These are phyloP conservation scores for Artibeus lituratus DNA, from an alignment of 2,797 vertebrate genomes.

Conservation along the genomic window DNA sequence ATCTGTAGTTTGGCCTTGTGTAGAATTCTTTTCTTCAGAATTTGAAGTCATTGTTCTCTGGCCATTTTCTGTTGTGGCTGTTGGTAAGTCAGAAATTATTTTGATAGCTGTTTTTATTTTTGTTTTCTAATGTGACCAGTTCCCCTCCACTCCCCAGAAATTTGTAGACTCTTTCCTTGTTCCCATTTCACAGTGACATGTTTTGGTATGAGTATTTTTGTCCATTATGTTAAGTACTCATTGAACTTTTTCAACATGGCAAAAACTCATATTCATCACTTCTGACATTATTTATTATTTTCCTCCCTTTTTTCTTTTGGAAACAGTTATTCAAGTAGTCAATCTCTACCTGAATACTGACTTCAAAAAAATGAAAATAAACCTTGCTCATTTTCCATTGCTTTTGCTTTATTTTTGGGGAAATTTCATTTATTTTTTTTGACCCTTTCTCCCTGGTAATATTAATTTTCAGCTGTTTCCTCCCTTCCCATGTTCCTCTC, in stretches of 20 bases:
- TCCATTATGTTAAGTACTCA: background rate
- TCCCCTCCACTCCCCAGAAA: background rate
- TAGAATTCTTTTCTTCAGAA: constrained; percentile 20
- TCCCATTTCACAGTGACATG: background rate
- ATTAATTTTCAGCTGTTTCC: background rate
- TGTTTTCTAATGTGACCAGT: background rate
- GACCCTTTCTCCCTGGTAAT: background rate
- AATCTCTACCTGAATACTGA: background rate
- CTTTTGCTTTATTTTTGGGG: background rate
- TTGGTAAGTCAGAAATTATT: background rate
- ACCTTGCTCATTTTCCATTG: background rate
- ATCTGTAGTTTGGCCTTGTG: background rate
- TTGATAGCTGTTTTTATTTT: background rate
- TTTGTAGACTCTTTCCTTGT: background rate
- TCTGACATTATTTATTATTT: background rate
- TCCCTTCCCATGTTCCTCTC: background rate
- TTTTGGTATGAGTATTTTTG: background rate
- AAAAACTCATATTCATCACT: background rate
- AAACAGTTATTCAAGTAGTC: background rate
- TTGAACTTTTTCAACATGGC: background rate
- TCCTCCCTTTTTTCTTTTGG: background rate
- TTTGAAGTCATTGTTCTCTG: background rate
- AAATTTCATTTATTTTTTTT: constrained; percentile 30
- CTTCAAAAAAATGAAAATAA: background rate
- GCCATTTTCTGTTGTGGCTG: background rate